Conservation (phyloP, 1,140 invertebrate genomes). For the Sycophaga agraensis region DNA sequence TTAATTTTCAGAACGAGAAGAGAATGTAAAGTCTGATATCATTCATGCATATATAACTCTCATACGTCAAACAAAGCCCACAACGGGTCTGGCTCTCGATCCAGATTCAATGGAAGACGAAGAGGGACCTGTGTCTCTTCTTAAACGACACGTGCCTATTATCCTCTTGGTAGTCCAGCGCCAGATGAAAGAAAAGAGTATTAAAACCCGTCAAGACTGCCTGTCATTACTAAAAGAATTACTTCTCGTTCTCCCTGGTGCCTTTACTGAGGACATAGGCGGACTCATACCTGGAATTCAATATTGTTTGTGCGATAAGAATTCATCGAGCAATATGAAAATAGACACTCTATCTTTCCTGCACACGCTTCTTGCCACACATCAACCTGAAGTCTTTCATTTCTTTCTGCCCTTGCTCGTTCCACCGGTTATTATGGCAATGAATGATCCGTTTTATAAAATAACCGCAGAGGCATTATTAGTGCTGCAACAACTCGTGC, state of each 20-base stretch:
- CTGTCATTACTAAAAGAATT: conserved; percentile 89
- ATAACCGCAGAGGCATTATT: conserved; percentile 93
- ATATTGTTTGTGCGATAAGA: conserved; percentile 89
- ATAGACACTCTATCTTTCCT: conserved; percentile 95
- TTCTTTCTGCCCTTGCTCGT: conserved; percentile 81
- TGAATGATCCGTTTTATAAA: conserved; percentile 96
- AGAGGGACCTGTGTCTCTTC: conserved; percentile 69
- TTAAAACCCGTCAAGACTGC: conserved; percentile 91
- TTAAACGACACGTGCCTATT: conserved; percentile 72
- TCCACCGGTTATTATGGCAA: conserved; percentile 83
- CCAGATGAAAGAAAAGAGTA: conserved; percentile 91
- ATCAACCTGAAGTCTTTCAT: conserved; percentile 71
- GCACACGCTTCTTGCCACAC: conserved; percentile 81
- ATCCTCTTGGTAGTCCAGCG: conserved; percentile 87
- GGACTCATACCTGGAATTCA: conserved; percentile 87
- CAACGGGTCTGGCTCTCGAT: conserved; percentile 61
- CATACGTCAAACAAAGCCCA: conserved; percentile 82
- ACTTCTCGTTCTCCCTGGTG: conserved; percentile 84
- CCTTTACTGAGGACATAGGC: conserved; percentile 81
- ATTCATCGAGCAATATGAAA: conserved; percentile 97
- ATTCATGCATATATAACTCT: conserved; percentile 94
- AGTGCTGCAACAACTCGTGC: conserved; percentile 91
- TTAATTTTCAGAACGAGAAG: conserved; percentile 80
- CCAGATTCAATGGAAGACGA: conserved; percentile 79
- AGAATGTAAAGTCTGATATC: conserved; percentile 98